These are phyloP conservation scores for Eueremaeus valkanovi DNA, from an alignment of 2,888 invertebrate species.

Conservation along the genomic window DNA sequence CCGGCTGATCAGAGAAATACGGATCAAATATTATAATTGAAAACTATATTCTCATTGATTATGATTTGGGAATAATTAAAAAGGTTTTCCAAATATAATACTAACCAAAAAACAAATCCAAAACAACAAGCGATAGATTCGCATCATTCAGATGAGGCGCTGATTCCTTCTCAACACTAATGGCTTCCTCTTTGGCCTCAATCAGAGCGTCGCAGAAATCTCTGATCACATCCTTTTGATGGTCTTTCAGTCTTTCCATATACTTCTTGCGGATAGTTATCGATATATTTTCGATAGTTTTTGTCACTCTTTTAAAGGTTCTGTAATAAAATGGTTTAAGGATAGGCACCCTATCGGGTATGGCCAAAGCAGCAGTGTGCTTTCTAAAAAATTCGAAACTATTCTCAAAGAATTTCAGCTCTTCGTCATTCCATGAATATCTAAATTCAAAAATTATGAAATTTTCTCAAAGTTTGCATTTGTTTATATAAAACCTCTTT, in stretches of 20 bases:
- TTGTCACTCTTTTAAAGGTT: too few species aligned
- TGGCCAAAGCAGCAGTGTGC: neutral
- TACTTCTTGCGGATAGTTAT: neutral
- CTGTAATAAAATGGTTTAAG: neutral
- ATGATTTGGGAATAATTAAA: too few species aligned
- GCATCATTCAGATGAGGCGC: neutral
- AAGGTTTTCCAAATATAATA: neutral
- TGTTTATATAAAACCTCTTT: constrained; percentile 1
- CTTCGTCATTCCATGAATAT: neutral
- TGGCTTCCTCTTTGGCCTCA: constrained; percentile 6
- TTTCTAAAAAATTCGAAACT: neutral
- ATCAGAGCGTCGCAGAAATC: constrained; percentile 22
- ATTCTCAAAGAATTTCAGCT: neutral
- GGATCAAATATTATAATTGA: too few species aligned
- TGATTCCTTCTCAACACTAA: neutral
- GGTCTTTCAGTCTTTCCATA: neutral
- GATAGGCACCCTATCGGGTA: neutral
- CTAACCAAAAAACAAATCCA: constrained; percentile 34
- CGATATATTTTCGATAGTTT: neutral
- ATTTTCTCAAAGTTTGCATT: neutral
- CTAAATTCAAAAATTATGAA: neutral
- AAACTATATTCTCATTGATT: too few species aligned
- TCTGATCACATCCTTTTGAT: constrained; percentile 79
- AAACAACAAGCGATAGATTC: neutral
- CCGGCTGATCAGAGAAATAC: too few species aligned